These are phyloP conservation scores for Perdix hodgsoniae DNA, from an alignment of 2,797 vertebrate species.

Conservation along the genomic window DNA sequence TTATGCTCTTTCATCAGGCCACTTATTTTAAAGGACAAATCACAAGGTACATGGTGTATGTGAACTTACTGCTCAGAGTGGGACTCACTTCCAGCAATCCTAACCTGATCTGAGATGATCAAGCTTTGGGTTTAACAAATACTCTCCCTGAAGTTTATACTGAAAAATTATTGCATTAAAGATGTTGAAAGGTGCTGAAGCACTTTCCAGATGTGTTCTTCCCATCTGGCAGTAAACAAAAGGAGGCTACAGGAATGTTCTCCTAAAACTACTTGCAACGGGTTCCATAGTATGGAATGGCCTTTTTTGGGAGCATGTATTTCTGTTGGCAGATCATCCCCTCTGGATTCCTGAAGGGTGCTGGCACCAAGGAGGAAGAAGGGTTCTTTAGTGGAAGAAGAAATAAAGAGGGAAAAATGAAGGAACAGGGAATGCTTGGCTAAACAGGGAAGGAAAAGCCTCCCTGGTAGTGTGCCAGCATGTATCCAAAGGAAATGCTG, in stretches of 20 bases:
- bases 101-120: background rate
- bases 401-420: background rate
- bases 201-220: background rate
- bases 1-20: background rate
- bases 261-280: background rate
- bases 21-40: background rate
- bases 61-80: background rate
- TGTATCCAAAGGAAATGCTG: constrained; percentile 44
- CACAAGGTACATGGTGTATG: background rate
- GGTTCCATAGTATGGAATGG: background rate
- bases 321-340: background rate
- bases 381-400: background rate
- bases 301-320: background rate
- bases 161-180: background rate
- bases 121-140: background rate
- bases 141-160: background rate
- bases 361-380: background rate
- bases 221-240: background rate
- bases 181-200: background rate
- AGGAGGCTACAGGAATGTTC: background rate
- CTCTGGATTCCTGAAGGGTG: background rate
- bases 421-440: background rate
- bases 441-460: constrained; percentile 21
- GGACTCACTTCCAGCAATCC: background rate
- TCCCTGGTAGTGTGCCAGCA: background rate